phyloP scores from a whole-genome alignment of 2,888 invertebrate species.

The Lissonota sp. region DNA sequence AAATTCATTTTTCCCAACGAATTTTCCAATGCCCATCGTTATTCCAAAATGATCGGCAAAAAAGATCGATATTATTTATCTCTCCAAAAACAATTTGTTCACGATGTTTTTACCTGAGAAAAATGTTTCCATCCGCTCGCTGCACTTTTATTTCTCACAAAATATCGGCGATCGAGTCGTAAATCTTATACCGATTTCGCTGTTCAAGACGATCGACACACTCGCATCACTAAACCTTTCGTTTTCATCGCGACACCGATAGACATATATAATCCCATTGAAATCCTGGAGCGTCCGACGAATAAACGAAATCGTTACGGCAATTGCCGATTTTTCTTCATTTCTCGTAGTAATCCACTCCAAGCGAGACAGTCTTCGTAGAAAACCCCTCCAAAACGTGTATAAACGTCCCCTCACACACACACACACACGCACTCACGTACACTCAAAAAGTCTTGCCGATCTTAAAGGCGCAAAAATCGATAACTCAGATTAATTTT shows the following conservation, averaged over 20 bases:
- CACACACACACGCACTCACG: conserved; percentile 17
- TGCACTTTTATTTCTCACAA: conserved; percentile 5
- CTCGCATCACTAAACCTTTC: not conserved
- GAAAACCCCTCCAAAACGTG: not conserved
- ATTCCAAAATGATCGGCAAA: no score
- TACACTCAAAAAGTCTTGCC: conserved; percentile 13
- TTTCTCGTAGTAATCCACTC: not conserved
- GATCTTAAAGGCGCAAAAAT: not conserved
- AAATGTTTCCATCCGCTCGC: conserved; percentile 49
- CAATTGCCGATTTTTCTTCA: not conserved
- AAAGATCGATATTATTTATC: no score
- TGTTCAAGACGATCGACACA: not conserved
- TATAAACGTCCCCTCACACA: not conserved
- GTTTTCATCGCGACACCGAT: not conserved
- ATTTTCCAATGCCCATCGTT: no score
- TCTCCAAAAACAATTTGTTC: not conserved
- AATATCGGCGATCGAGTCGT: conserved; percentile 17
- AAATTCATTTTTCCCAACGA: no score
- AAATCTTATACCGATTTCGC: conserved; percentile 1
- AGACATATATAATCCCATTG: not conserved
- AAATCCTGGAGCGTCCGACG: not conserved
- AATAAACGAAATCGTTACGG: not conserved
- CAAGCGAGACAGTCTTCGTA: not conserved
- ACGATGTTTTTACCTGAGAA: conserved; percentile 46
- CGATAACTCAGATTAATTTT: not conserved